Conservation (phyloP, 2,888 invertebrate species). For the Stegophylla sp. region DNA sequence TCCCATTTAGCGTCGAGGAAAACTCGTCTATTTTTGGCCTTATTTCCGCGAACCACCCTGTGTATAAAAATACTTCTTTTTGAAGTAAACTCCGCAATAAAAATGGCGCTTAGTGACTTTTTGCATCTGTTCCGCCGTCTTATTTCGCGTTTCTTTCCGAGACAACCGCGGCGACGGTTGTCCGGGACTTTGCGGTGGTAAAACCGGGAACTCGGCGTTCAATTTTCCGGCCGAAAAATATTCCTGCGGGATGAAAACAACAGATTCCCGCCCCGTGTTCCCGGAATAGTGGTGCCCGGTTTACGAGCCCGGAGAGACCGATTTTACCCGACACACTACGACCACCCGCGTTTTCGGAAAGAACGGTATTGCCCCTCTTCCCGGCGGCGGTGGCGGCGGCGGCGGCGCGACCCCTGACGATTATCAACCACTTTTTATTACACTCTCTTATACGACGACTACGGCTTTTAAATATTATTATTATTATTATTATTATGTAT, state of each 20-base stretch:
- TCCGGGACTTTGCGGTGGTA: not conserved
- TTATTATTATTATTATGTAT: no score
- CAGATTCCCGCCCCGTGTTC: not conserved
- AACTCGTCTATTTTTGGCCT: no score
- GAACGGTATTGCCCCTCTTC: conserved; percentile 2
- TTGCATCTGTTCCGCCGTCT: conserved; percentile 37
- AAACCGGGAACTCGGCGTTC: conserved; percentile 30
- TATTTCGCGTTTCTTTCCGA: not conserved
- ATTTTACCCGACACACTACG: conserved; percentile 26
- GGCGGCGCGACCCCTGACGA: conserved; percentile 15
- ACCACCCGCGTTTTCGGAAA: conserved; percentile 8
- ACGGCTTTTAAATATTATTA: conserved; percentile 51
- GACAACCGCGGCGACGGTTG: not conserved
- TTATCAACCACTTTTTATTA: conserved; percentile 48
- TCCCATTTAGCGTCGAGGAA: no score
- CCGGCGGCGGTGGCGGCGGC: no score
- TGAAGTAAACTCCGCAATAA: conserved; percentile 41
- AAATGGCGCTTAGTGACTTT: conserved; percentile 43
- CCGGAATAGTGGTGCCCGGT: conserved; percentile 3
- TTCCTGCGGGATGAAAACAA: conserved; percentile 40
- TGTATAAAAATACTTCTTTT: not conserved
- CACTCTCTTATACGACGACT: conserved; percentile 33
- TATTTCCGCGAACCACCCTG: no score
- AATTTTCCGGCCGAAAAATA: conserved; percentile 38
- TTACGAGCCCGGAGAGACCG: conserved; percentile 53